Percentiles rank a stretch among this genome's conserved stretches.
phyloP scores from a whole-genome alignment of 1,140 invertebrate genomes.

The Leptoteleia sp. region DNA sequence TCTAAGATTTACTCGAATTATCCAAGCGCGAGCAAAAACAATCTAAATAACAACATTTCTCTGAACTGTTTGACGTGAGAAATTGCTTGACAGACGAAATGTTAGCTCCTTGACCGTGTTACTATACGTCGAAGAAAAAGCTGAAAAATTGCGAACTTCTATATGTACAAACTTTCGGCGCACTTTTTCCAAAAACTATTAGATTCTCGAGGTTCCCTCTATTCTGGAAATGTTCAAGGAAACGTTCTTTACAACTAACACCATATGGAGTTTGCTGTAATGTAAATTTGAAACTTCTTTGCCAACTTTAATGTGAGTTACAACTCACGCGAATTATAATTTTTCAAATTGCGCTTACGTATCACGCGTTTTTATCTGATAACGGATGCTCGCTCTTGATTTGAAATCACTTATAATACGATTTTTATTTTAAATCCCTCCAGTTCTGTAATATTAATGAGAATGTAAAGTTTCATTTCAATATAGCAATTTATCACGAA shows the following conservation, averaged over 20 bases:
- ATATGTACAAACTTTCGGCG: conserved; percentile 39
- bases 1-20: conserved; percentile 20
- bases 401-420: neutral
- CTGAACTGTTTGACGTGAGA: conserved; percentile 33
- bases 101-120: conserved; percentile 38
- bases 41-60: conserved; percentile 36
- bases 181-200: conserved; percentile 49
- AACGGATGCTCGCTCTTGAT: no score
- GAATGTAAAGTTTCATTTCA: neutral
- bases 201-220: conserved; percentile 45
- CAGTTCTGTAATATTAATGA: conserved; percentile 1
- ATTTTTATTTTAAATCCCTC: conserved; percentile 5
- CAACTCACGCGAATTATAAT: conserved; percentile 13
- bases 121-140: conserved; percentile 37
- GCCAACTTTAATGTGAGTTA: conserved; percentile 28
- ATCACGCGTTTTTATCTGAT: conserved; percentile 14
- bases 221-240: conserved; percentile 42
- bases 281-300: conserved; percentile 33
- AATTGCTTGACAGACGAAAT: conserved; percentile 39
- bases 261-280: conserved; percentile 29
- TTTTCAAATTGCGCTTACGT: conserved; percentile 2
- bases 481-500: conserved; percentile 24
- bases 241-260: conserved; percentile 47
- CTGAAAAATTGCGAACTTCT: conserved; percentile 45
- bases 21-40: conserved; percentile 5